Evolutionary conservation across 2,888 invertebrate species (phyloP), one percentile per base, ranked within the genome.

Genomic region (Harmothoe impar): DNA sequence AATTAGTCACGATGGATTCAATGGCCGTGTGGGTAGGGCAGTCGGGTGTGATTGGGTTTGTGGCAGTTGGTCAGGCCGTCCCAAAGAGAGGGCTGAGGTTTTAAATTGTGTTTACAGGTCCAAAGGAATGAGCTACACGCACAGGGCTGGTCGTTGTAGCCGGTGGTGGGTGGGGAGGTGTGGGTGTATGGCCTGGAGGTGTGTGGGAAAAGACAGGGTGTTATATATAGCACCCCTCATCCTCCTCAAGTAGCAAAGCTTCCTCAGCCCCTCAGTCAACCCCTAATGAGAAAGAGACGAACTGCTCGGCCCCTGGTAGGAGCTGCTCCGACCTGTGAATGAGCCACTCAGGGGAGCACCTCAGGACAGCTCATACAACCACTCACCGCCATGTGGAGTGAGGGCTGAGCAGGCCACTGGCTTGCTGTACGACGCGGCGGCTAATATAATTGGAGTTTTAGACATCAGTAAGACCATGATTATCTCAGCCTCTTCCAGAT

Each of bases 121-220:
- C 25, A 72, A 72, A n/a, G 25, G 72, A 72, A 72, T 72, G 31
- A 72, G 72, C 72, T 72, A 62, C 72, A 72, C 20, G 72, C 31
- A 72, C 72, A 3, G 7, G 29, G 72, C n/a, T 25, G 62, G 62
- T 62, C 20, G 62, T n/a, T n/a, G 62, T 20, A 20, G 7, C 0
- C 15, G 72, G 72, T 12, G 72, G 5, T 29, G 72, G 72, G 29
- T 72, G 31, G 72, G 31, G 72, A 29, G 72, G 31, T 62, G 23
- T 62, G 62, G 43, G 43, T 43, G 43, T 43, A 43, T 3, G 43
- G 43, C n/a, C n/a, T 43, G 62, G 3, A 62, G 62, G 62, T 62
- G 62, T n/a, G 62, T n/a, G 62, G 62, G 15, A 15, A 15, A 5
- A 20, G 3, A 62, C n/a, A n/a, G 62, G 62, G 62, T 20, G 62